Base-by-base conservation (phyloP, 2,797 vertebrate genomes). In the Muraenolepis orangiensis region DNA sequence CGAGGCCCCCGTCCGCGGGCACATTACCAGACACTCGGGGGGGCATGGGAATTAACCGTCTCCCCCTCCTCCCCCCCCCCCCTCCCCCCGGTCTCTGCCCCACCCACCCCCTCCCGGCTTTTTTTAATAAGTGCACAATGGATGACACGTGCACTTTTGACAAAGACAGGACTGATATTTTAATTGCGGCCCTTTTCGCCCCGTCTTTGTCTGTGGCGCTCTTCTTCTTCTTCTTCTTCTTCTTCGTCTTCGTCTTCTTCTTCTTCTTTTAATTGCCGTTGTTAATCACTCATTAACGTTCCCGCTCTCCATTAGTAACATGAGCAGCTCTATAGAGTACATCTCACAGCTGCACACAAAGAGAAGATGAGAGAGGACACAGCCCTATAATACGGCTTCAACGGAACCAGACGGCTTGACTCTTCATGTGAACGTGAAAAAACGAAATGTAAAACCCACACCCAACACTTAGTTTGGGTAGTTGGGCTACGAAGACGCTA, bases 201-300 rank as follows among this genome's bases (percentile, higher is more conserved):
- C 74, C 87, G 83, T 88, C 86, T 89, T 89, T 89, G 87, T 87
- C 88, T 51, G 46, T 51, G 18, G 46, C 46, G 18, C 86, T 89
- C 82, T 85, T 96, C 95, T 94, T 97, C 96, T 85, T 96, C 95
- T 94, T 97, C 96, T 96, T 97, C 95, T 97, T 97, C 98, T 98
- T 36, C 18, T 90, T 76, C 87, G 83, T 88, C 86, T 89, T 88
- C 89, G 87, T 87, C 87, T 86, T 89, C 82, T 85, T 96, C 95
- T 94, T 97, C 96, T 96, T 97, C 95, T 97, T 97, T 98, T 98
- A 98, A 98, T 98, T 98, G 96, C 96, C 95, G 95, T 95, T 97
- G 96, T 97, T 98, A 98, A 98, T 98, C 96, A 97, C 96, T 98
- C 95, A 98, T 98, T 97, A 98, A 96, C 95, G 95, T 95, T n/a